A percentile compares a stretch with the other conserved stretches of the same genome.
phyloP scores from a whole-genome alignment of 1,140 invertebrate species.

The Rhynchophorus ferrugineus region DNA sequence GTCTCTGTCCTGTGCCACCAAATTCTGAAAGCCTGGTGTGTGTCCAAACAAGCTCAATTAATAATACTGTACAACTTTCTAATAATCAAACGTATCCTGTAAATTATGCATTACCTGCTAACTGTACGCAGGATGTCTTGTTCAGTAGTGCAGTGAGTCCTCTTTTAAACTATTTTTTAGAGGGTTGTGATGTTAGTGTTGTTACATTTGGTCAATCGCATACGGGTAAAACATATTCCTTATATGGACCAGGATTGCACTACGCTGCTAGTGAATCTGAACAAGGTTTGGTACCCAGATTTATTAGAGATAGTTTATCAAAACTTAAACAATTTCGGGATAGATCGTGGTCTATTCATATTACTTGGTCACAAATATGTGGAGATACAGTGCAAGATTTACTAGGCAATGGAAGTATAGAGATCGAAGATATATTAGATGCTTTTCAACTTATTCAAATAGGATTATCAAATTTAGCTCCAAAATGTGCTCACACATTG shows the following conservation, averaged over 20 bases:
- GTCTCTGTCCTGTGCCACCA: slow-evolving; percentile 28
- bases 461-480: slow-evolving; percentile 39
- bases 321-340: slow-evolving; percentile 49
- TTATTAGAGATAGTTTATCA: slow-evolving; percentile 64
- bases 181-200: slow-evolving; percentile 66
- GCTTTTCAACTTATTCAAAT: slow-evolving; percentile 40
- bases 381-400: slow-evolving; percentile 39
- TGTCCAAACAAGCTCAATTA: slow-evolving; percentile 47
- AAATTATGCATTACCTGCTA: slow-evolving; percentile 52
- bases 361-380: slow-evolving; percentile 57
- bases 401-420: slow-evolving; percentile 34
- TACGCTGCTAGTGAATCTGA: slow-evolving; percentile 61
- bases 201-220: slow-evolving; percentile 70
- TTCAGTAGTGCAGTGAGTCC: slow-evolving; percentile 43
- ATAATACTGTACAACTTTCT: slow-evolving; percentile 48
- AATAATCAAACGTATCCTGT: slow-evolving; percentile 51
- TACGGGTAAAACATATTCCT: slow-evolving; percentile 70
- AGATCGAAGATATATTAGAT: slow-evolving; percentile 37
- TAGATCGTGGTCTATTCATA: slow-evolving; percentile 51
- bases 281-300: slow-evolving; percentile 67
- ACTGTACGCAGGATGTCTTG: slow-evolving; percentile 43
- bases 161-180: slow-evolving; percentile 54
- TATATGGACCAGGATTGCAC: slow-evolving; percentile 65
- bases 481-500: slow-evolving; percentile 46
- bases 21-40: slow-evolving; percentile 42